phyloP scores from a whole-genome alignment of 2,888 invertebrate species.

The Crepidodera aurea region DNA sequence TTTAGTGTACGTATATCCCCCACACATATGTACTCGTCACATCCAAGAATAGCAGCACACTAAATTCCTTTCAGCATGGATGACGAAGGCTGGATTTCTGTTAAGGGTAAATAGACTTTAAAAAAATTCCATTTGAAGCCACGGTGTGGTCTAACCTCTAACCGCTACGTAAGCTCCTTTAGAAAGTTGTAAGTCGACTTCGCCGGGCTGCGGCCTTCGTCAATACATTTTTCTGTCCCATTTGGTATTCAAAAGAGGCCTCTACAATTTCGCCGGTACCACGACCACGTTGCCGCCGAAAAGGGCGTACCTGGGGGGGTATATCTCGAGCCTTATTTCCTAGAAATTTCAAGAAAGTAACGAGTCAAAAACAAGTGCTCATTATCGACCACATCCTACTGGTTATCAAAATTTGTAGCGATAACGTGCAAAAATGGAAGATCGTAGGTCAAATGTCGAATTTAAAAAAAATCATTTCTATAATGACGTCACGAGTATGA shows the following conservation, averaged over 20 bases:
- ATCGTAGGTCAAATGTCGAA: slow-evolving; percentile 11
- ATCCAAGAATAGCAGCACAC: slow-evolving; percentile 55
- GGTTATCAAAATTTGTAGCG: slow-evolving; percentile 16
- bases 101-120: slow-evolving; percentile 45
- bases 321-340: not conserved
- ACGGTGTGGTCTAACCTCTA: slow-evolving; percentile 4
- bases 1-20: slow-evolving; percentile 31
- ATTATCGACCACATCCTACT: slow-evolving; percentile 16
- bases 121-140: not conserved
- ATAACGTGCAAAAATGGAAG: slow-evolving; percentile 18
- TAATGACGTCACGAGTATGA: slow-evolving; percentile 14
- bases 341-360: not conserved
- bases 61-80: slow-evolving; percentile 44
- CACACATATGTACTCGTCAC: slow-evolving; percentile 49
- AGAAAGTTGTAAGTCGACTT: slow-evolving; percentile 55
- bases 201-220: slow-evolving; percentile 30
- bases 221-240: slow-evolving; percentile 24
- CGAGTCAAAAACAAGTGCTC: slow-evolving; percentile 2
- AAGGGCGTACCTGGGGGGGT: too few species aligned
- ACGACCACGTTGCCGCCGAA: not conserved
- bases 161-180: slow-evolving; percentile 37
- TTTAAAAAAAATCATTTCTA: slow-evolving; percentile 12
- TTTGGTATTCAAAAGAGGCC: slow-evolving; percentile 28
- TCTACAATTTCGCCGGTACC: slow-evolving; percentile 1
- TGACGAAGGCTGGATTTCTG: slow-evolving; percentile 46